phyloP scores from a whole-genome alignment of 1,140 invertebrate genomes.

The Bombus waltoni region DNA sequence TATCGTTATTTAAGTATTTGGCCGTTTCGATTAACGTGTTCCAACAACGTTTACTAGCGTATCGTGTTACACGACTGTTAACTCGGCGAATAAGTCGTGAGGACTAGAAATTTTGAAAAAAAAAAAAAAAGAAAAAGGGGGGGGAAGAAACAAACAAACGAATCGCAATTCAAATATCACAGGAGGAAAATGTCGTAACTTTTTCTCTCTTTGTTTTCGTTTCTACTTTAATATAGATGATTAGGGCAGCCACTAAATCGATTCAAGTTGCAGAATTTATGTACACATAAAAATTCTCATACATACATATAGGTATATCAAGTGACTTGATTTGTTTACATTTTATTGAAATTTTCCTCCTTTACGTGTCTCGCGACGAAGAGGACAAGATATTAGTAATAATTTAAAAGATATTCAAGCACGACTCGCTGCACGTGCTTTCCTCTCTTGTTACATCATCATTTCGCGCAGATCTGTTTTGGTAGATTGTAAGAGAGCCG shows the following conservation, averaged over 20 bases:
- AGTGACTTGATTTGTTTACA: constrained; percentile 24
- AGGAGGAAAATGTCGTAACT: constrained; percentile 56
- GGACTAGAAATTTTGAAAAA: constrained; percentile 77
- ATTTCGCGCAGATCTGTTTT: constrained; percentile 42
- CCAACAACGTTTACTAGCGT: constrained; percentile 62
- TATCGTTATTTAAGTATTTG: constrained; percentile 77
- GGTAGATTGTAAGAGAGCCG: constrained; percentile 43
- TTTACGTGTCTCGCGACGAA: constrained; percentile 34
- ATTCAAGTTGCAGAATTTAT: constrained; percentile 46
- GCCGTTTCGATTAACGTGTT: constrained; percentile 74
- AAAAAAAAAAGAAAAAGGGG: constrained; percentile 48
- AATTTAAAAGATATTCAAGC: constrained; percentile 45
- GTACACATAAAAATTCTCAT: constrained; percentile 40
- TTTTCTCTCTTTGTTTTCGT: constrained; percentile 14
- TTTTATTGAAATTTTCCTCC: constrained; percentile 56
- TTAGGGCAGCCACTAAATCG: constrained; percentile 43
- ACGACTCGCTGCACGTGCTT: constrained; percentile 1
- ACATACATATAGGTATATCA: constrained; percentile 16
- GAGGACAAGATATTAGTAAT: constrained; percentile 33
- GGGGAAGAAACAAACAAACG: background rate
- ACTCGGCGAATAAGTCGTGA: constrained; percentile 64
- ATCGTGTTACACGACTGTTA: constrained; percentile 42
- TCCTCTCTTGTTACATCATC: constrained; percentile 3
- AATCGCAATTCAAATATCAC: constrained; percentile 52
- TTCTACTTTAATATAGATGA: constrained; percentile 25